Evolutionary conservation across 2,113 vertebrate species (phyloP).

Genomic region (Notarius lentiginosus): DNA sequence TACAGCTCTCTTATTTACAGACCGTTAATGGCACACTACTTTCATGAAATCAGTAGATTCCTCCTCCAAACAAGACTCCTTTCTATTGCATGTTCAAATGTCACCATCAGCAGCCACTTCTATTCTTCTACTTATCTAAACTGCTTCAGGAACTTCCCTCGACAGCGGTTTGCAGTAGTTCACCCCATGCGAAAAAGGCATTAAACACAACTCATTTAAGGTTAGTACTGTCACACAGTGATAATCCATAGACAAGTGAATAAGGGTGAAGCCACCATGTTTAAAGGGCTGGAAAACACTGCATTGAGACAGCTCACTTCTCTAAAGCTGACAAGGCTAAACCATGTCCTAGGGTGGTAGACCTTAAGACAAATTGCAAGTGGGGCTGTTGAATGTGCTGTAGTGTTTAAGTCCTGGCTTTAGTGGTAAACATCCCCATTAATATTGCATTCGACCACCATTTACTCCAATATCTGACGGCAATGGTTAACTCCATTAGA

Average conservation of each 20-base stretch:
- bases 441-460: conserved; percentile 24
- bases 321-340: conserved; percentile 3
- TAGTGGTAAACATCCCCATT: conserved; percentile 48
- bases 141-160: conserved; percentile 2
- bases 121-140: neutral
- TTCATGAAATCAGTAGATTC: conserved; percentile 48
- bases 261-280: neutral
- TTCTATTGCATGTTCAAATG: neutral
- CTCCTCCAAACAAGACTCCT: neutral
- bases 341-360: neutral
- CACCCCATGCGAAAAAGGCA: neutral
- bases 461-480: conserved; percentile 14
- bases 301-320: conserved; percentile 7
- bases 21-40: conserved; percentile 52
- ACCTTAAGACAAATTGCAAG: conserved; percentile 47
- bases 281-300: conserved; percentile 22
- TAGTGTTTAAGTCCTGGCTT: conserved; percentile 63
- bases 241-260: conserved; percentile 3
- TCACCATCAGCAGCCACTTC: conserved; percentile 25
- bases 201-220: conserved; percentile 2
- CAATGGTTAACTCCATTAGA: conserved; percentile 13
- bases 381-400: conserved; percentile 53
- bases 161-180: conserved; percentile 15
- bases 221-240: conserved; percentile 26
- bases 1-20: conserved; percentile 52